Conservation (phyloP, 2,797 vertebrate genomes). For the Adelosebastes latens region DNA sequence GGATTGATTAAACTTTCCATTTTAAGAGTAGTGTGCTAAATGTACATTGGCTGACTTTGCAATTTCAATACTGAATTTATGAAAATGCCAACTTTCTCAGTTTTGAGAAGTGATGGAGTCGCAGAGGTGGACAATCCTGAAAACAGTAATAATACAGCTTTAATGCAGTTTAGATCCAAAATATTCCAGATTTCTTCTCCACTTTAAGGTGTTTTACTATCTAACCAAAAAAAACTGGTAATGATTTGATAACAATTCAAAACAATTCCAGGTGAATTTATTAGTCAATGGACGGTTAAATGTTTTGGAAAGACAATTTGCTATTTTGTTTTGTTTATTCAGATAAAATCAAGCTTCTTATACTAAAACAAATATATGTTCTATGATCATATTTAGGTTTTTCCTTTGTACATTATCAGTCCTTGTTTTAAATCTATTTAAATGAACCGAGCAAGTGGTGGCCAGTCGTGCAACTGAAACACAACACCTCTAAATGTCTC, state of each 20-base stretch:
- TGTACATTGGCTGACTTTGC: neutral
- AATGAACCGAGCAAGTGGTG: neutral
- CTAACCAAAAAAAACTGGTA: neutral
- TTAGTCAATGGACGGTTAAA: neutral
- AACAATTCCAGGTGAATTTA: neutral
- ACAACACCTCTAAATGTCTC: neutral
- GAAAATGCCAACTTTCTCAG: neutral
- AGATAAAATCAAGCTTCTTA: neutral
- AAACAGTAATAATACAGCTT: neutral
- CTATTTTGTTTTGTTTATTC: neutral
- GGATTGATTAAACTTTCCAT: slow-evolving; percentile 11
- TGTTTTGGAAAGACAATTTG: neutral
- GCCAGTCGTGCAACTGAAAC: neutral
- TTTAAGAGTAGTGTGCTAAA: slow-evolving; percentile 8
- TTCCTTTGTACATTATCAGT: neutral
- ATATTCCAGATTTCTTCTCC: neutral
- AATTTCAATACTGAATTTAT: neutral
- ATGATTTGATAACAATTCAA: neutral
- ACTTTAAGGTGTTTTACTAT: neutral
- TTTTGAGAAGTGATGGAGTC: neutral
- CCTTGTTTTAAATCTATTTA: neutral
- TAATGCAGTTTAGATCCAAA: neutral
- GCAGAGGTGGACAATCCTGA: neutral
- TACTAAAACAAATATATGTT: neutral
- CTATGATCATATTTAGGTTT: neutral